Evolutionary conservation across 2,113 vertebrate species (phyloP).

Genomic region (Indicator indicator): DNA sequence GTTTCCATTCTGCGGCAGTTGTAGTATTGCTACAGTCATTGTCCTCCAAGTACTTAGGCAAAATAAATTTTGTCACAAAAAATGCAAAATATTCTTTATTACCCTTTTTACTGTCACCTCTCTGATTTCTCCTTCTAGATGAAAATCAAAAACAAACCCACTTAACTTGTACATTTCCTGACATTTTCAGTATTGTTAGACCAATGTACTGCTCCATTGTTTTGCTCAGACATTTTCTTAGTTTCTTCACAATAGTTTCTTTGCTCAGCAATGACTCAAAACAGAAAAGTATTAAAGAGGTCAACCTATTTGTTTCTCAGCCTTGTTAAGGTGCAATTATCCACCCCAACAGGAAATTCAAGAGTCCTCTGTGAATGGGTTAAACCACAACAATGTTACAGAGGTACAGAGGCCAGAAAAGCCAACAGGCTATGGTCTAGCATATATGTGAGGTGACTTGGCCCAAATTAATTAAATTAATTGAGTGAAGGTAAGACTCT

Average conservation of each 20-base stretch:
- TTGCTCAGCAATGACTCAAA: conserved; percentile 19
- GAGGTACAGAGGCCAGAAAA: not conserved
- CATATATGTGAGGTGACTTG: not conserved
- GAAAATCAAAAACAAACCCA: not conserved
- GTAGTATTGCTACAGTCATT: not conserved
- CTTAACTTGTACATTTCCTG: not conserved
- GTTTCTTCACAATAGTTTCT: not conserved
- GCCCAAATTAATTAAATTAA: not conserved
- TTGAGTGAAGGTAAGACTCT: not conserved
- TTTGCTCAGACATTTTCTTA: not conserved
- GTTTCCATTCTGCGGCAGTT: not conserved
- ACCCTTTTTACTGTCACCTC: not conserved
- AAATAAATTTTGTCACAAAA: not conserved
- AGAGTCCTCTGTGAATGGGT: not conserved
- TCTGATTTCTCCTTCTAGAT: not conserved
- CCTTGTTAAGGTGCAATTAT: conserved; percentile 2
- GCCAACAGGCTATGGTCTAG: not conserved
- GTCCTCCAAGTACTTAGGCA: not conserved
- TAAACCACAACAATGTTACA: not conserved
- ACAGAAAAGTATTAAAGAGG: not conserved
- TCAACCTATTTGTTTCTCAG: not conserved
- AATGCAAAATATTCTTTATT: not conserved
- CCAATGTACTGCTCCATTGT: not conserved
- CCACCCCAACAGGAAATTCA: conserved; percentile 18
- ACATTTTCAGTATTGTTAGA: not conserved